These are phyloP conservation scores for Celastrina argiolus DNA, from an alignment of 2,888 invertebrate genomes.

Conservation along the genomic window DNA sequence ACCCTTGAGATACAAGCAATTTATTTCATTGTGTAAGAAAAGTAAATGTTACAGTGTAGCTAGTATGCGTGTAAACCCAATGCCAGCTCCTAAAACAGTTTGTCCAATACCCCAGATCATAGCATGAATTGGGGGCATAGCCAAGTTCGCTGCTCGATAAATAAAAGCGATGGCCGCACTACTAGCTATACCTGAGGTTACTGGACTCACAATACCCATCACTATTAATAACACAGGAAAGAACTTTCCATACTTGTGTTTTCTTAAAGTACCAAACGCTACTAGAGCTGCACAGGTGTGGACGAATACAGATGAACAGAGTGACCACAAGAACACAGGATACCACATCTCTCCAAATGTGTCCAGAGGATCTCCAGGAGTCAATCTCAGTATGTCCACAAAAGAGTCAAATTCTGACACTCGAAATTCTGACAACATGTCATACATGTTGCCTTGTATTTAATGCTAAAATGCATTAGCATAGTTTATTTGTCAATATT, in stretches of 20 bases:
- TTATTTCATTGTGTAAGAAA: not conserved
- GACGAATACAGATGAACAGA: slow-evolving; percentile 95
- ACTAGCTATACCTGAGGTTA: slow-evolving; percentile 91
- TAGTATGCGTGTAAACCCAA: slow-evolving; percentile 94
- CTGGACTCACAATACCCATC: slow-evolving; percentile 93
- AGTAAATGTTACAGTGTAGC: slow-evolving; percentile 86
- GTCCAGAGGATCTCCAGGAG: slow-evolving; percentile 81
- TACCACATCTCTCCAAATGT: slow-evolving; percentile 97
- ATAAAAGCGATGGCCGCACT: slow-evolving; percentile 97
- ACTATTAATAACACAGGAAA: slow-evolving; percentile 91
- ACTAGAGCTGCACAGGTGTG: slow-evolving; percentile 94
- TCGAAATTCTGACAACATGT: slow-evolving; percentile 77
- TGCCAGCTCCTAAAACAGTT: slow-evolving; percentile 90
- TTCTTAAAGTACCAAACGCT: slow-evolving; percentile 92
- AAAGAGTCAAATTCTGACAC: slow-evolving; percentile 82
- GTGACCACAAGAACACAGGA: slow-evolving; percentile 96
- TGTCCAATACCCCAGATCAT: slow-evolving; percentile 97
- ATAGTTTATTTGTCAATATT: slow-evolving; percentile 42
- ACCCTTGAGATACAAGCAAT: not conserved
- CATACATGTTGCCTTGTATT: slow-evolving; percentile 71
- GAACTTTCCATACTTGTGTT: slow-evolving; percentile 96
- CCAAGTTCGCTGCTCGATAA: slow-evolving; percentile 91
- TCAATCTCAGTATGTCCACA: slow-evolving; percentile 82
- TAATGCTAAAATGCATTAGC: slow-evolving; percentile 68
- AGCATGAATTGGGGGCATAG: slow-evolving; percentile 94